Base-by-base conservation (phyloP, 2,888 invertebrate species). In the Cheilosia pagana region DNA sequence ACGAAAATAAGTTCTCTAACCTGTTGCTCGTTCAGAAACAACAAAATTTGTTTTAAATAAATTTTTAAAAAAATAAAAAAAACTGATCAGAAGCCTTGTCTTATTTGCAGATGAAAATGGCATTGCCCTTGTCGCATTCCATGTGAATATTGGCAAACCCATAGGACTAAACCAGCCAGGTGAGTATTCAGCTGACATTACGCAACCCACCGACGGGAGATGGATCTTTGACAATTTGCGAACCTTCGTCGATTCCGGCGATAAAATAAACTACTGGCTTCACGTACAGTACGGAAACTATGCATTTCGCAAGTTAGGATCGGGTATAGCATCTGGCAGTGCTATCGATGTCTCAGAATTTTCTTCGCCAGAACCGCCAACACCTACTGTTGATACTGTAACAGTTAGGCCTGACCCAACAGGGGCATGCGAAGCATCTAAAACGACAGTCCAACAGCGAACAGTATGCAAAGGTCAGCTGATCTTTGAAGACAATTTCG, bases 401-500 rank as follows among this genome's bases (percentile, higher is more conserved):
- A 12, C 6, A 2, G 23, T 21, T 12, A 45, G 1, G 1, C 52
- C 67, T n/a, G 45, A 3, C 4, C 14, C 57, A 8, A n/a, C 53
- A 28, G 7, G 3, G 5, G 19, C 14, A 10, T 81, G 81, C 70
- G 60, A 76, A 39, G 63, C 23, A 16, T 82, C 82, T 3, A 53
- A 31, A 3, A 83, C 83, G 0, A 74, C 78, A 10, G 83, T 83
- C 21, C 21, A 41, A 2, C 68, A 57, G 3, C 43, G 31, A n/a
- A 12, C 52, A 0, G 92, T 90, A 0, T 94, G 94, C 88, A 90
- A 91, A 12, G 93, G 93, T 0, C 91, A 93, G 68, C 90, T 93
- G 1, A 90, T 95, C 60, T 94, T 95, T 87, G 93, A 94, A 68
- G 95, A 96, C 65, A 92, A 93, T 83, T 96, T 96, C 88, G 91